phyloP scores from a whole-genome alignment of 2,797 vertebrate species.

The Xenentodon cancila region DNA sequence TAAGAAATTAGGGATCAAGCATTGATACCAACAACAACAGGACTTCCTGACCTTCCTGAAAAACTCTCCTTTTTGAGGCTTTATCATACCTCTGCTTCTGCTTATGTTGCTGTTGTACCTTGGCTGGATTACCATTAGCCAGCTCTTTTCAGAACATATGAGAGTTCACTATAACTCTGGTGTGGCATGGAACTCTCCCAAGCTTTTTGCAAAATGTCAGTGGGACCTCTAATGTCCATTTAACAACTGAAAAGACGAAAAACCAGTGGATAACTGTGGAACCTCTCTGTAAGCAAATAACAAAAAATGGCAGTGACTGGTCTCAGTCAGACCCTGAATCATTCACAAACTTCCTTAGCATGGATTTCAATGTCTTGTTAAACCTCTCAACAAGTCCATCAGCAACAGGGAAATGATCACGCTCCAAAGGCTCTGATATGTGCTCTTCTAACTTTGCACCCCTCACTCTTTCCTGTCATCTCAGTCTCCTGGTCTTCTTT shows the following conservation, averaged over 20 bases:
- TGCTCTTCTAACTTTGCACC: not conserved
- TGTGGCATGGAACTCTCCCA: not conserved
- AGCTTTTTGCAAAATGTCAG: not conserved
- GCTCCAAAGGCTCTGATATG: not conserved
- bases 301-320: not conserved
- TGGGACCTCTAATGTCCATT: not conserved
- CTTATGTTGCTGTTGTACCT: not conserved
- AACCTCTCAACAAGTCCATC: conserved; percentile 1
- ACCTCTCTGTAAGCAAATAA: conserved; percentile 8
- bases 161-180: not conserved
- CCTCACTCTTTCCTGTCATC: conserved; percentile 2
- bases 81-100: too few relatives aligned
- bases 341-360: conserved; percentile 5
- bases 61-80: too few relatives aligned
- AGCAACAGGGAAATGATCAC: too few relatives aligned
- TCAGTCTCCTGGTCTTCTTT: conserved; percentile 1
- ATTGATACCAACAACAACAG: not conserved
- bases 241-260: not conserved
- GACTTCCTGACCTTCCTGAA: not conserved
- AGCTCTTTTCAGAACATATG: conserved; percentile 1
- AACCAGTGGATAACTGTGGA: conserved; percentile 4
- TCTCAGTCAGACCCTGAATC: not conserved
- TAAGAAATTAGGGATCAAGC: not conserved
- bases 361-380: not conserved
- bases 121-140: not conserved